These are phyloP conservation scores for Lacanobia wlatinum DNA, from an alignment of 2,888 invertebrate genomes.

Conservation along the genomic window DNA sequence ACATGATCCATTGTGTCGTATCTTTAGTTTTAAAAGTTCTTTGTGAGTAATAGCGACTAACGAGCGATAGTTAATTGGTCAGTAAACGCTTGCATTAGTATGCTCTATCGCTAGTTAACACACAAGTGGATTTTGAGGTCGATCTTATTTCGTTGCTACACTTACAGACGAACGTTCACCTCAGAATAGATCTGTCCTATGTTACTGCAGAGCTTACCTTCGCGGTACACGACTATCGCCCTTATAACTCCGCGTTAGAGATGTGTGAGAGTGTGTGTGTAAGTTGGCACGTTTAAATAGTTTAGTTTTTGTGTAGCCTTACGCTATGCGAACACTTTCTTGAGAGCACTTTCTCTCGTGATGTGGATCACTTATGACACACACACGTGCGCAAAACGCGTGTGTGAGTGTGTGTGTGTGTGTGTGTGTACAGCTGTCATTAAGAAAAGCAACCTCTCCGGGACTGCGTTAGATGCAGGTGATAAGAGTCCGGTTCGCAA, in stretches of 20 bases:
- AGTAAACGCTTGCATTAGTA: background rate
- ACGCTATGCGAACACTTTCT: slow-evolving; percentile 56
- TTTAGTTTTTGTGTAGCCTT: slow-evolving; percentile 53
- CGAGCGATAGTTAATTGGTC: background rate
- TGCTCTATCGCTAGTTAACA: slow-evolving; percentile 24
- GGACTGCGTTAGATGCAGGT: background rate
- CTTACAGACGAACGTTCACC: slow-evolving; percentile 40
- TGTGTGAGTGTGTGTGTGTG: no score
- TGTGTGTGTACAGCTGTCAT: background rate
- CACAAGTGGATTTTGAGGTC: slow-evolving; percentile 52
- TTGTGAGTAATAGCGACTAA: background rate
- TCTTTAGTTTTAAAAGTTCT: slow-evolving; percentile 5
- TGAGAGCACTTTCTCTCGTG: slow-evolving; percentile 63
- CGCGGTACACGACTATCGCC: slow-evolving; percentile 2
- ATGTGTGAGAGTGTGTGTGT: background rate
- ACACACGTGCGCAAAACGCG: slow-evolving; percentile 1
- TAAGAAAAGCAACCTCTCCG: background rate
- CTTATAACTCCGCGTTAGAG: slow-evolving; percentile 18
- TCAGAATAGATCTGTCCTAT: slow-evolving; percentile 19
- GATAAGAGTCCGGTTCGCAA: slow-evolving; percentile 31
- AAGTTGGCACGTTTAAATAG: slow-evolving; percentile 26
- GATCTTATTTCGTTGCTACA: slow-evolving; percentile 43
- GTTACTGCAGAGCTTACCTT: background rate
- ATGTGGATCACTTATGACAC: slow-evolving; percentile 43
- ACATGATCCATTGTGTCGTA: background rate